Evolutionary conservation across 2,888 invertebrate species (phyloP), one percentile per base, ranked within the genome.

Genomic region (Heliconius sara): DNA sequence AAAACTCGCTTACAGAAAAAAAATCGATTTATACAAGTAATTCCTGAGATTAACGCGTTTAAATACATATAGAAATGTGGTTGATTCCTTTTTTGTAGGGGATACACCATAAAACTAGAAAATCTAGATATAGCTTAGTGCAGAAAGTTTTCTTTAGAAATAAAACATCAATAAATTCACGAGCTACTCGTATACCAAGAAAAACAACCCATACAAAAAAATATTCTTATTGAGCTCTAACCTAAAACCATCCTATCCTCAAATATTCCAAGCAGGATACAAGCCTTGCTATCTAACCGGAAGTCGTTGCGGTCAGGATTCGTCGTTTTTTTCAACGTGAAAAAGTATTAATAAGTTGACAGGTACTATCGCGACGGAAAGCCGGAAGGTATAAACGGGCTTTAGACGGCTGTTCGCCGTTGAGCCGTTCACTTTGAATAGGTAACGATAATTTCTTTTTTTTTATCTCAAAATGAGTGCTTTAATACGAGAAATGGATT

Each of bases 311-410:
- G 81, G 81, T 81, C 80, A 81, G 78, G 80, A 79, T 70, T 78
- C 66, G 63, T 63, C 39, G 78, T 76, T 81, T 80, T n/a, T 34
- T 34, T 34, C 34, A 34, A 34, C 75, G 71, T 34, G 79, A 81
- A 81, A 82, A 81, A 70, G 70, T 78, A 81, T 82, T 81, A 82
- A 82, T 79, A 81, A 80, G 71, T 70, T 80, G 79, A 79, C 79
- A 63, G 78, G 70, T 70, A 79, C 79, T 84, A 84, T 84, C 84
- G 82, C 76, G 70, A 68, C 79, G 77, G 79, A 65, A 78, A 80
- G 43, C 81, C 81, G 82, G 82, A 82, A 77, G 79, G 78, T 79
- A 66, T 77, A 67, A 80, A 76, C 80, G 77, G 76, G 76, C 73
- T 76, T 76, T 43, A 73, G 57, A 34, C 76, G 65, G 52, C 76